phyloP scores from a whole-genome alignment of 2,888 invertebrate genomes.

The Cabera pusaria region DNA sequence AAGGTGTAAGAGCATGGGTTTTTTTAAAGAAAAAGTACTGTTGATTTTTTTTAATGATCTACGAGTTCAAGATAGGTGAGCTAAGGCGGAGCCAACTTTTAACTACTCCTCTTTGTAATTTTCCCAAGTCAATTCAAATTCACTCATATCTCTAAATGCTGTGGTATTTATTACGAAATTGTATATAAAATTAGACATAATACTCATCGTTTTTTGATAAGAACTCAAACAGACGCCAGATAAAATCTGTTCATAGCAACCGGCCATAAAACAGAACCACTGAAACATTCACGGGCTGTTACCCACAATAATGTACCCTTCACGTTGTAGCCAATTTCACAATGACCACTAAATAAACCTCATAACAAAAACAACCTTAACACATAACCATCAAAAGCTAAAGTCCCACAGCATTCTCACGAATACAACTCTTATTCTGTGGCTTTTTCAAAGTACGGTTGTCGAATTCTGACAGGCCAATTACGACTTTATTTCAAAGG shows the following conservation, averaged over 20 bases:
- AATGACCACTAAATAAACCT: slow-evolving; percentile 1
- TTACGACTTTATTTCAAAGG: slow-evolving; percentile 3
- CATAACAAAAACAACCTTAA: slow-evolving; percentile 7
- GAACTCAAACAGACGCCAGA: slow-evolving; percentile 10
- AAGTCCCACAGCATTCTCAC: background rate
- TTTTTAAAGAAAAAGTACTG: too few relatives aligned
- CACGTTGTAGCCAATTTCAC: slow-evolving; percentile 33
- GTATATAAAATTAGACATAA: too few relatives aligned
- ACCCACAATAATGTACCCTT: slow-evolving; percentile 38
- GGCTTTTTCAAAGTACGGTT: slow-evolving; percentile 4
- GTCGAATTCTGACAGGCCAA: slow-evolving; percentile 7
- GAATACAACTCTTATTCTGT: background rate
- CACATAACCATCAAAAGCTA: background rate
- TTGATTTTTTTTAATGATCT: too few relatives aligned
- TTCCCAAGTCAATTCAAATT: too few relatives aligned
- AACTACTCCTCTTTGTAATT: too few relatives aligned
- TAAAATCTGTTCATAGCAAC: slow-evolving; percentile 14
- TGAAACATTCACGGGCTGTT: slow-evolving; percentile 51
- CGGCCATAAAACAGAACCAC: slow-evolving; percentile 26
- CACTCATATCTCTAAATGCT: too few relatives aligned
- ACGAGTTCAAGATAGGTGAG: too few relatives aligned
- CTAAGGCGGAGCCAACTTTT: too few relatives aligned
- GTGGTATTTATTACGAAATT: too few relatives aligned
- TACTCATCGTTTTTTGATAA: slow-evolving; percentile 12
- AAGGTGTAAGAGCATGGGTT: too few relatives aligned